Evolutionary conservation across 1,140 invertebrate species (phyloP).

Genomic region (Lasaia peninsularis): DNA sequence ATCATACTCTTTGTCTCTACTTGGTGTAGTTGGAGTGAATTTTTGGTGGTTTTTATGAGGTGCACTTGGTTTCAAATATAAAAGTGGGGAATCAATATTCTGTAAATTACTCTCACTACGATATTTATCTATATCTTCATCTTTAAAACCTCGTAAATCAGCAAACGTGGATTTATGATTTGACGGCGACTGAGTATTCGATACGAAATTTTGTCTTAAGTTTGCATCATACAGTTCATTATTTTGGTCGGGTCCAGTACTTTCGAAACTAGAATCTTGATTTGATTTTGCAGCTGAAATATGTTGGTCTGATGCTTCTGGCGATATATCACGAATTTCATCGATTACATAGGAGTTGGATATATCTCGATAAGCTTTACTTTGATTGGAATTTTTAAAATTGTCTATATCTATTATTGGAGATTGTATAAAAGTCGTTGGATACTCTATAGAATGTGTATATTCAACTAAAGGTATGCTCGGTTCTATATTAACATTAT

Average conservation of each 20-base stretch:
- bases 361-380: slow-evolving; percentile 59
- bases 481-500: slow-evolving; percentile 76
- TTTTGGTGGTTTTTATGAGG: slow-evolving; percentile 68
- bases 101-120: slow-evolving; percentile 66
- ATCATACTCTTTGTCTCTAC: slow-evolving; percentile 54
- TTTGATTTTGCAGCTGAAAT: slow-evolving; percentile 53
- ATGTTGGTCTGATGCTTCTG: slow-evolving; percentile 72
- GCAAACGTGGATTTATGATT: slow-evolving; percentile 56
- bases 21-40: slow-evolving; percentile 47
- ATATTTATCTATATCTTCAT: slow-evolving; percentile 65
- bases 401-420: slow-evolving; percentile 79
- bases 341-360: slow-evolving; percentile 52
- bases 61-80: slow-evolving; percentile 72
- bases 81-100: slow-evolving; percentile 68
- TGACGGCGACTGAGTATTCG: slow-evolving; percentile 28
- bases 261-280: slow-evolving; percentile 63
- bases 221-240: slow-evolving; percentile 54
- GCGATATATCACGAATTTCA: slow-evolving; percentile 51
- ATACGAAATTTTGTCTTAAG: slow-evolving; percentile 41
- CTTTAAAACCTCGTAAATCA: slow-evolving; percentile 62
- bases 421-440: slow-evolving; percentile 80
- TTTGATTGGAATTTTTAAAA: slow-evolving; percentile 45
- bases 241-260: slow-evolving; percentile 46
- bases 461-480: slow-evolving; percentile 81
- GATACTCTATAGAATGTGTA: slow-evolving; percentile 82